Evolutionary conservation across 2,888 invertebrate genomes (phyloP), one percentile per base, ranked within the genome.

Genomic region (Cinara cedri): DNA sequence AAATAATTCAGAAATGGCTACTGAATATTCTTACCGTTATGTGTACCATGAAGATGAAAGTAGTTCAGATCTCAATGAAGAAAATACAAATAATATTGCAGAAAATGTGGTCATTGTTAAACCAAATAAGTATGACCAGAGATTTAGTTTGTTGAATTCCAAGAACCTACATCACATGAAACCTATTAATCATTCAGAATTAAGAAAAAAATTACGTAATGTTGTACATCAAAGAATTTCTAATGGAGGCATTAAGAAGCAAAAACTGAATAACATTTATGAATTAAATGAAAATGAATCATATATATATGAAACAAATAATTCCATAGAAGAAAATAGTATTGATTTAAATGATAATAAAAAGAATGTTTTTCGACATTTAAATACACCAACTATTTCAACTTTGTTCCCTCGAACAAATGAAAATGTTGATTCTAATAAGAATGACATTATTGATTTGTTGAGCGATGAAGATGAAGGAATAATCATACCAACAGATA

Each of bases 141-240:
- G 3, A 19, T 16, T 1, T 51, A 19, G 6, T 51, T 2, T 10
- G 19, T 4, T 51, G 11, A 24, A 68, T n/a, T 6, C 68, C 26
- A n/a, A n/a, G n/a, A n/a, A n/a, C n/a, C 19, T 1, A 34, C 34
- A 34, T 34, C 6, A 6, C 26, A 26, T 49, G 3, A n/a, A 0
- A 6, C 9, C 0, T 51, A 14, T 19, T 19, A 16, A 74, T 63
- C 14, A 34, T 46, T 34, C 46, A 19, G 49, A 34, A 42, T 16
- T 63, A 42, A 62, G 21, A 1, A 74, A 19, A 74, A 63, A 63
- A 63, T 21, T 21, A 72, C 44, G 14, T 10, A 57, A 72, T 24
- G 46, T 60, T 24, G 14, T 72, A 24, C 6, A 26, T 19, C n/a
- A 60, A 21, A 51, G 19, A 16, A 74, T 63, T 72, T 26, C 21